Evolutionary conservation across 2,888 invertebrate species (phyloP).

Genomic region (Antheraea yamamai): DNA sequence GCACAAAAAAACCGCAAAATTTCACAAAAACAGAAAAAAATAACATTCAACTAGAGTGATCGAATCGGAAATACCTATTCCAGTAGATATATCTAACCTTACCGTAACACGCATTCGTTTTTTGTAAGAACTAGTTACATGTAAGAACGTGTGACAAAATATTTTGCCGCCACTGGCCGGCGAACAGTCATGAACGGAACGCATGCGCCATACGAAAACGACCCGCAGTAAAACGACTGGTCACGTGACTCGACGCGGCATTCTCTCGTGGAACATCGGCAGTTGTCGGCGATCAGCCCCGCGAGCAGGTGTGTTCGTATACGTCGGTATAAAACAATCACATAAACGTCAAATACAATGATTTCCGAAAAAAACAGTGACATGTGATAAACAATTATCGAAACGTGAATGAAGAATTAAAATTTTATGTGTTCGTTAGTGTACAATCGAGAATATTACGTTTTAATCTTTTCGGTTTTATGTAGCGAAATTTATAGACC

Average conservation of each 20-base stretch:
- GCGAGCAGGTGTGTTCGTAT: constrained; percentile 54
- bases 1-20: not conserved
- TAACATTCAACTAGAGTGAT: not conserved
- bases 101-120: constrained; percentile 4
- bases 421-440: constrained; percentile 46
- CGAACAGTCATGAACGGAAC: constrained; percentile 49
- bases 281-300: constrained; percentile 69
- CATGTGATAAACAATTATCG: constrained; percentile 63
- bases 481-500: constrained; percentile 66
- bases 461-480: constrained; percentile 53
- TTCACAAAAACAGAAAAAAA: not conserved
- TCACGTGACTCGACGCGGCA: constrained; percentile 83
- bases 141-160: constrained; percentile 36
- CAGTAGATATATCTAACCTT: constrained; percentile 26
- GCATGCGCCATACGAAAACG: constrained; percentile 77
- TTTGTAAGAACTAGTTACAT: constrained; percentile 22
- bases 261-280: constrained; percentile 77
- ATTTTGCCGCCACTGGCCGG: constrained; percentile 68
- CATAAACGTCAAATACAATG: constrained; percentile 73
- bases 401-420: constrained; percentile 50
- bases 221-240: constrained; percentile 82
- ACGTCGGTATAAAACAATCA: constrained; percentile 50
- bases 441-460: constrained; percentile 42
- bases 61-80: not conserved
- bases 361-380: constrained; percentile 71